Conservation (phyloP, 2,113 vertebrate species). For the Telmatochromis bifrenatus region DNA sequence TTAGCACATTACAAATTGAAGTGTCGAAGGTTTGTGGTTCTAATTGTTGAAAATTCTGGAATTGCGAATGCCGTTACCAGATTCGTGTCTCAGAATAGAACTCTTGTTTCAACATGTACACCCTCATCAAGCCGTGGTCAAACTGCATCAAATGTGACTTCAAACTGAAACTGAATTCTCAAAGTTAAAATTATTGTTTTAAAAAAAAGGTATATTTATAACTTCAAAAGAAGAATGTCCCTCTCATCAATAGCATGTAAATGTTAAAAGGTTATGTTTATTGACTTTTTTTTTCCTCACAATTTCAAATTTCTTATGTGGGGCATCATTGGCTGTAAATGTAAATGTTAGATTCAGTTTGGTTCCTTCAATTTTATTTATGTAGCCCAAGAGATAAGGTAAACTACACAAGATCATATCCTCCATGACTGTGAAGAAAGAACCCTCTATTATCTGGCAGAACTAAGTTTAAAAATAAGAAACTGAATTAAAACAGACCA, state of each 20-base stretch:
- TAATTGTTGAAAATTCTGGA: background rate
- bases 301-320: background rate
- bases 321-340: background rate
- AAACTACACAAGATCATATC: background rate
- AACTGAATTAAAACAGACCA: background rate
- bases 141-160: background rate
- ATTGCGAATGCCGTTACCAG: background rate
- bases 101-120: background rate
- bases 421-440: background rate
- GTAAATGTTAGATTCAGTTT: background rate
- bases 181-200: background rate
- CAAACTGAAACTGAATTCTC: background rate
- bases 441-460: background rate
- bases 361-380: background rate
- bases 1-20: background rate
- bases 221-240: background rate
- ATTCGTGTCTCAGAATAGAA: background rate
- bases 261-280: background rate
- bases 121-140: background rate
- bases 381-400: background rate
- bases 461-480: background rate
- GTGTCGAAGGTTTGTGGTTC: background rate
- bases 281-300: background rate
- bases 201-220: background rate
- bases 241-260: background rate